A percentile compares a stretch with the other conserved stretches of the same genome.
Conservation (phyloP, 2,888 invertebrate species). For the Atethmia centrago region DNA sequence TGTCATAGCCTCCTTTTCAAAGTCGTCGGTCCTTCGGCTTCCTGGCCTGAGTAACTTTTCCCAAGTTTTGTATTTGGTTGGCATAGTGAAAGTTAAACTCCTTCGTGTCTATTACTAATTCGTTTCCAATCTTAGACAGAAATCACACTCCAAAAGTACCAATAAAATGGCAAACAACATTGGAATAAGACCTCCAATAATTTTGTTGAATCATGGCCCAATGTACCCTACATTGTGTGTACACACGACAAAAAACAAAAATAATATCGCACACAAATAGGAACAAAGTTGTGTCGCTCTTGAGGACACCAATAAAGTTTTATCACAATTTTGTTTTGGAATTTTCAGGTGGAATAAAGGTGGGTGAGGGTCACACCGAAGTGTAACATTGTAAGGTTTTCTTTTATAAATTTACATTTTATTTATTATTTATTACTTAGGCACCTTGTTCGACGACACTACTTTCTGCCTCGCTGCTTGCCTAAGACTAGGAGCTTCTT, state of each 20-base stretch:
- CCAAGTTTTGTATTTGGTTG: background rate
- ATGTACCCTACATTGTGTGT: conserved; percentile 6
- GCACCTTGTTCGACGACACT: too few relatives aligned
- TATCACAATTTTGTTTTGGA: conserved; percentile 82
- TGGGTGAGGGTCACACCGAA: conserved; percentile 69
- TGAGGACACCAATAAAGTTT: conserved; percentile 81
- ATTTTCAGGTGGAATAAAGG: conserved; percentile 78
- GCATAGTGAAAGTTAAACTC: too few relatives aligned
- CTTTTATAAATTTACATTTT: background rate
- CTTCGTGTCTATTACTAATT: background rate
- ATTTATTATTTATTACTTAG: too few relatives aligned
- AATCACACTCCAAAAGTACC: background rate
- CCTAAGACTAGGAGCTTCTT: too few relatives aligned
- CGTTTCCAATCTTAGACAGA: background rate
- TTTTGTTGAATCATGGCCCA: conserved; percentile 37
- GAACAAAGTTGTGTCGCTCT: conserved; percentile 71
- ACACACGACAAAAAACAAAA: conserved; percentile 67
- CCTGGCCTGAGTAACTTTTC: background rate
- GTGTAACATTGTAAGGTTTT: conserved; percentile 26
- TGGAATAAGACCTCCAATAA: conserved; percentile 54
- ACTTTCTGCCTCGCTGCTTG: too few relatives aligned
- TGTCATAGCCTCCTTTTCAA: background rate
- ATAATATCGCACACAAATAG: conserved; percentile 71
- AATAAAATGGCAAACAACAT: conserved; percentile 5
- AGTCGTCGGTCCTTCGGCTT: background rate